Percentiles rank a stretch among this genome's conserved stretches.
Evolutionary conservation across 2,113 vertebrate genomes (phyloP).

Genomic region (Mirounga angustirostris): DNA sequence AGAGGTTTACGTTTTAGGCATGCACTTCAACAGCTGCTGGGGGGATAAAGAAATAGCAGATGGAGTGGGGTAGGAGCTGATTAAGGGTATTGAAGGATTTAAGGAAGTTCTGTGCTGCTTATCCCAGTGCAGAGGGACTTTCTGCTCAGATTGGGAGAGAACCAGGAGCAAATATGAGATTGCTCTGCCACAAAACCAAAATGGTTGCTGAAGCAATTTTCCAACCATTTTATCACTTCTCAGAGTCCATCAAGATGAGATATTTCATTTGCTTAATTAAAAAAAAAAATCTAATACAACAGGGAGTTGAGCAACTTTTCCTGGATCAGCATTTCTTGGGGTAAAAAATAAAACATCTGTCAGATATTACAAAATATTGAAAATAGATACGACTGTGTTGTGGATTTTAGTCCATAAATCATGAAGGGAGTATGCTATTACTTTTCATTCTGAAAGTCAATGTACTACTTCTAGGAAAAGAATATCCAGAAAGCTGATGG

Average conservation of each 20-base stretch:
- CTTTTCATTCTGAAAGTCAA: neutral
- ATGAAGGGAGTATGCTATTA: neutral
- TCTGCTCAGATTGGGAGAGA: neutral
- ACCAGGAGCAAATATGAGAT: neutral
- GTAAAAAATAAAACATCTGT: neutral
- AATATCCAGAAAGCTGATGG: neutral
- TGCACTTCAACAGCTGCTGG: neutral
- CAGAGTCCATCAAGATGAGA: neutral
- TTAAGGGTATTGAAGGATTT: neutral
- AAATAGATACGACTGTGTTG: neutral
- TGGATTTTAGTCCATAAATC: neutral
- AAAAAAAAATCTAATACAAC: neutral
- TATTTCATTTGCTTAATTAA: neutral
- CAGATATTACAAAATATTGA: neutral
- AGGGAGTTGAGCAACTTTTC: neutral
- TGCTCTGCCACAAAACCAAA: neutral
- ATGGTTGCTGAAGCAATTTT: neutral
- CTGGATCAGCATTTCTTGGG: neutral
- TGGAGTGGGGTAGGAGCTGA: conserved; percentile 1
- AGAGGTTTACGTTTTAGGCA: neutral
- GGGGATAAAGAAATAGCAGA: neutral
- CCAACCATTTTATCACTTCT: neutral
- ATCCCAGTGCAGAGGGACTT: neutral
- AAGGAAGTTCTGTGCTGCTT: neutral
- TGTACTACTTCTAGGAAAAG: neutral